phyloP scores from a whole-genome alignment of 2,797 vertebrate genomes.

The Chaunax sp. region DNA sequence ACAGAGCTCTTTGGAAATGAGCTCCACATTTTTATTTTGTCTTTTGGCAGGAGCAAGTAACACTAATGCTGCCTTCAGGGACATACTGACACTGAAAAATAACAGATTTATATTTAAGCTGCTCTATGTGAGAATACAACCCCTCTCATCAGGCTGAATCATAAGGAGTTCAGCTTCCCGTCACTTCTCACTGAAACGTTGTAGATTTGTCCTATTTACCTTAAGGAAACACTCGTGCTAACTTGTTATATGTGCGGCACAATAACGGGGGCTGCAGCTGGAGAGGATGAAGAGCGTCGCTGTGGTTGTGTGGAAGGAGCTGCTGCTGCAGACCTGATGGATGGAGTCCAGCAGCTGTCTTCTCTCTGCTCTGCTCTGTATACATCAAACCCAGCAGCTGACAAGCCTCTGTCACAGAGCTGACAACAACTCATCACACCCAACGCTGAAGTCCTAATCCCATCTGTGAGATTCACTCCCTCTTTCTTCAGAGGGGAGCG shows the following conservation, averaged over 20 bases:
- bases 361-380: constrained; percentile 24
- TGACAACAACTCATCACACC: constrained; percentile 52
- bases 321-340: constrained; percentile 37
- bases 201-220: constrained; percentile 49
- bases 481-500: background rate
- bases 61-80: constrained; percentile 65
- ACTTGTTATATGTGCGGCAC: no score
- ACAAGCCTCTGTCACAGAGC: constrained; percentile 43
- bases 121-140: constrained; percentile 38
- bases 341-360: constrained; percentile 20
- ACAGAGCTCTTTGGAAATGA: constrained; percentile 47
- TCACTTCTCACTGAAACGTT: constrained; percentile 29
- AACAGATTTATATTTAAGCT: constrained; percentile 56
- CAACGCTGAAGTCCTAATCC: constrained; percentile 56
- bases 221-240: no score
- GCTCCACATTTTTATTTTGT: constrained; percentile 56
- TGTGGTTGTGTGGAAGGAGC: no score
- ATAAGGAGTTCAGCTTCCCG: constrained; percentile 25
- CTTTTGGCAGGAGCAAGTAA: constrained; percentile 53
- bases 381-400: constrained; percentile 47
- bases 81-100: constrained; percentile 56
- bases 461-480: constrained; percentile 30
- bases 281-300: background rate
- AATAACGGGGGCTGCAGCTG: background rate
- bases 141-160: constrained; percentile 48